Evolutionary conservation across 1,140 invertebrate species (phyloP), one percentile per base, ranked within the genome.

Genomic region (Drosophila melanica): DNA sequence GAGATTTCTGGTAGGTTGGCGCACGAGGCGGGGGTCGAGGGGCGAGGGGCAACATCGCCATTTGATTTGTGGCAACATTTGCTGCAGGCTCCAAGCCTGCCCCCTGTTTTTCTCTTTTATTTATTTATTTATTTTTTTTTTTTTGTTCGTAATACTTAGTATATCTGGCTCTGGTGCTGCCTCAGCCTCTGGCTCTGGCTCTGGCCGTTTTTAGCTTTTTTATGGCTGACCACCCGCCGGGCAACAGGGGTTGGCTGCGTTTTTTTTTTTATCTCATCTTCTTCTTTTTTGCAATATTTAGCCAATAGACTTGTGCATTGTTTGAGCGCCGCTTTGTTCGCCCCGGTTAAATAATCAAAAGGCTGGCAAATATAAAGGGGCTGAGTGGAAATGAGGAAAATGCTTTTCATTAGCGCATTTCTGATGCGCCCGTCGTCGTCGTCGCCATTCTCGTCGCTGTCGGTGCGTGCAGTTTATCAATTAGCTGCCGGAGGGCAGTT

Each of bases 271-370:
- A 33, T 16, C 35, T 55, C 20, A 35, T 37, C 12, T 55, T 45
- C 42, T 63, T 59, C 53, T 53, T 60, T 65, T 75, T 75, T 69
- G 69, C 79, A 87, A 87, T 87, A 89, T 87, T 87, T 79, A 77
- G 79, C 84, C 84, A 87, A 87, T 82, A 89, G 79, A 48, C 64
- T 80, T 70, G 60, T 73, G 79, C 73, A 84, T 89, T 87, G 84
- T 89, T 74, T 51, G 67, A 78, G 67, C 72, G 66, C n/a, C 64
- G 70, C 75, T 87, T 87, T 86, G 82, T 87, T 75, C 75, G 78
- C 35, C 27, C 50, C 33, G 51, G 37, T 75, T 75, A 70, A 70
- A 75, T 70, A 70, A 70, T 55, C 72, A 70, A 68, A 73, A 50
- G 41, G 39, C 53, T 35, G 16, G 60, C 41, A 44, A 33, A 27